These are phyloP conservation scores for Anolis carolinensis DNA, from an alignment of 2,113 vertebrate species.

Conservation along the genomic window DNA sequence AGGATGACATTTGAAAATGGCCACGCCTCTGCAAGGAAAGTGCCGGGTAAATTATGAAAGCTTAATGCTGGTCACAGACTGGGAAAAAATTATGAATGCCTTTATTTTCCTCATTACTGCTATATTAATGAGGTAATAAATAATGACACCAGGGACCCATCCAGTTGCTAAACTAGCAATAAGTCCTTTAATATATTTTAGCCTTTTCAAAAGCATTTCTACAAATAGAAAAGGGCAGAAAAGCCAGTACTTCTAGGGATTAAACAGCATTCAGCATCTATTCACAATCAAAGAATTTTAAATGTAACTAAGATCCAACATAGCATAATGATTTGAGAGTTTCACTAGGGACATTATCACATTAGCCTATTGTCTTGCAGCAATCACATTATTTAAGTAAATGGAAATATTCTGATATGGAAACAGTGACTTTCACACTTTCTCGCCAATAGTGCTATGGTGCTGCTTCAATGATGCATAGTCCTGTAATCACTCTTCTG, in stretches of 20 bases:
- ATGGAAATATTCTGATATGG: no score
- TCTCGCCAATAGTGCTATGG: no score
- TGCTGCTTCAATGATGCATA: no score
- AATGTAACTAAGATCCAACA: no score
- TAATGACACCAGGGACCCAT: conserved; percentile 1
- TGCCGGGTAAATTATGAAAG: background rate
- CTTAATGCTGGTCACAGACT: background rate
- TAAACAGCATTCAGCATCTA: background rate
- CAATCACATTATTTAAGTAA: no score
- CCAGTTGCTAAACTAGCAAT: background rate
- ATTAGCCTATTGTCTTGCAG: no score
- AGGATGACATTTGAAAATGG: background rate
- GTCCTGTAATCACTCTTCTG: no score
- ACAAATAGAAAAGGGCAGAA: background rate
- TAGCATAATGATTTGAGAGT: no score
- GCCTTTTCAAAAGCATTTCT: background rate
- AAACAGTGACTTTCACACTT: no score
- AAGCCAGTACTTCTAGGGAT: background rate
- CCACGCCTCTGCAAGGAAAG: background rate
- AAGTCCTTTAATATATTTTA: background rate
- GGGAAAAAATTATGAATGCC: background rate
- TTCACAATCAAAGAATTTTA: no score
- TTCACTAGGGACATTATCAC: no score
- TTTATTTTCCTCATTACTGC: background rate
- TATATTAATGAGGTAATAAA: background rate